Evolutionary conservation across 2,888 invertebrate species (phyloP).

Genomic region (Netelia melanura): DNA sequence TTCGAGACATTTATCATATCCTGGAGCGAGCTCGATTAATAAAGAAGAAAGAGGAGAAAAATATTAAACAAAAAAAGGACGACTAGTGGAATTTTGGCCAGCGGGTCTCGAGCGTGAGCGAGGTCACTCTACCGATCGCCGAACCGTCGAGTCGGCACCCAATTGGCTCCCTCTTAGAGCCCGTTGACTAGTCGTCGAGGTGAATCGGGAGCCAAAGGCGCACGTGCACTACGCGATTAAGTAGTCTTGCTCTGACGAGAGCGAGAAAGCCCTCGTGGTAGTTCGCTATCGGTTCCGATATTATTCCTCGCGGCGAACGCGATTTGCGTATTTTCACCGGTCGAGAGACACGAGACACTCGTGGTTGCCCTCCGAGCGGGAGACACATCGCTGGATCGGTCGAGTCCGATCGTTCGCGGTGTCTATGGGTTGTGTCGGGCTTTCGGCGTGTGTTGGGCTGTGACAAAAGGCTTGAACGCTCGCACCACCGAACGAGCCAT

Average conservation of each 20-base stretch:
- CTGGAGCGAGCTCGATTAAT: not conserved
- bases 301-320: not conserved
- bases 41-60: constrained; percentile 1
- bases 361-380: constrained; percentile 6
- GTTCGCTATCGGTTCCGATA: constrained; percentile 29
- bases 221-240: constrained; percentile 14
- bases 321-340: not conserved
- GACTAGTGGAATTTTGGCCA: constrained; percentile 5
- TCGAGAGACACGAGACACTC: not conserved
- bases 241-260: constrained; percentile 24
- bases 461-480: constrained; percentile 21
- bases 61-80: not conserved
- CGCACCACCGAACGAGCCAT: constrained; percentile 18
- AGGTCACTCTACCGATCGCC: constrained; percentile 14
- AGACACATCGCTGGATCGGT: not conserved
- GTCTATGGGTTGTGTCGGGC: not conserved
- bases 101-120: constrained; percentile 9
- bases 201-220: constrained; percentile 45
- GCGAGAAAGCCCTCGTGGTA: constrained; percentile 29
- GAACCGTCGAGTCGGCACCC: constrained; percentile 29
- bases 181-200: constrained; percentile 36
- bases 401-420: not conserved
- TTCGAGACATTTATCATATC: not conserved
- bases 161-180: constrained; percentile 25
- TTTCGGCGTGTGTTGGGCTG: not conserved